phyloP scores from a whole-genome alignment of 64 coral and sea anemone species.

The Acropora yongei region DNA sequence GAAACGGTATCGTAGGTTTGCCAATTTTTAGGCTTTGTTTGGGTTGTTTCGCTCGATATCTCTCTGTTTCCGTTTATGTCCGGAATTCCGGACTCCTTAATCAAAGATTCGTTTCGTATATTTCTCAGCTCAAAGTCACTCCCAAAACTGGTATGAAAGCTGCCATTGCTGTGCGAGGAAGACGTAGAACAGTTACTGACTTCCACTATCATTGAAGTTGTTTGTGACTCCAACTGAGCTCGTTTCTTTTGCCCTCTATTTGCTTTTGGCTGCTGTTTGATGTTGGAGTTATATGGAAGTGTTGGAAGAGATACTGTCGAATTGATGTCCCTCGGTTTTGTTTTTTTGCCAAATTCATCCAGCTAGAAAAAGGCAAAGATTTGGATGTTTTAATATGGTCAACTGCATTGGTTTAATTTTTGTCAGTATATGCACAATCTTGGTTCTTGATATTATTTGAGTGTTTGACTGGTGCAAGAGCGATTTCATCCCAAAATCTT shows the following conservation, averaged over 20 bases:
- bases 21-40: neutral
- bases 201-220: constrained; percentile 24
- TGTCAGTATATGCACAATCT: no score
- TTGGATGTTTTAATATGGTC: no score
- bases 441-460: no score
- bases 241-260: neutral
- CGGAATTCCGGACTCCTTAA: neutral
- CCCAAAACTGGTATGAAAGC: constrained; percentile 10
- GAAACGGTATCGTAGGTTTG: neutral
- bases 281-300: neutral
- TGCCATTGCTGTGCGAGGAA: neutral
- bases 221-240: neutral
- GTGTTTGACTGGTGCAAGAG: no score
- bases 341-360: constrained; percentile 19
- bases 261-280: neutral
- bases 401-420: no score
- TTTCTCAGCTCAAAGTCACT: neutral
- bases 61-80: neutral
- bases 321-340: constrained; percentile 18
- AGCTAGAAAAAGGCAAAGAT: constrained; percentile 14
- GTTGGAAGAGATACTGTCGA: neutral
- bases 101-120: neutral
- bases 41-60: neutral
- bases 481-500: no score
- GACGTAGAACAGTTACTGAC: neutral